These are phyloP conservation scores for Sigmodon hispidus DNA, from an alignment of 2,113 vertebrate species.

Conservation along the genomic window DNA sequence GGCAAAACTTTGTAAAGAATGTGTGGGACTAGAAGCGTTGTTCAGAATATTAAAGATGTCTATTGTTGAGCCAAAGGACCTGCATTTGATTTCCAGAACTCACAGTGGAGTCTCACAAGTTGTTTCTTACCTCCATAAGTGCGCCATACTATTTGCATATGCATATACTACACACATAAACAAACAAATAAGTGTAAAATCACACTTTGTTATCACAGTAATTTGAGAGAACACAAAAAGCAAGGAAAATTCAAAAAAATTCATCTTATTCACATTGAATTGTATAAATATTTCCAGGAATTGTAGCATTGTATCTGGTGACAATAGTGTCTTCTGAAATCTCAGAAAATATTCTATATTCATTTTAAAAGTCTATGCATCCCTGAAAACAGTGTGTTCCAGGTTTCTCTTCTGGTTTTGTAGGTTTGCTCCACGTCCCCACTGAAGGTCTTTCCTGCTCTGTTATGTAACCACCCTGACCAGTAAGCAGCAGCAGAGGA, in stretches of 20 bases:
- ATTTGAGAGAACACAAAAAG: constrained; percentile 34
- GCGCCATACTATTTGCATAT: not conserved
- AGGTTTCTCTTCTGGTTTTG: not conserved
- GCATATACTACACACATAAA: not conserved
- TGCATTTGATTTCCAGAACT: not conserved
- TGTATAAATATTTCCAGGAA: constrained; percentile 68
- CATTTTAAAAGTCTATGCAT: not conserved
- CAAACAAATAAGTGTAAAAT: not conserved
- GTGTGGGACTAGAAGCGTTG: not conserved
- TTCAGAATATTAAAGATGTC: not conserved
- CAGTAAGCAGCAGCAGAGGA: accelerated
- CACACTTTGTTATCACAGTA: constrained; percentile 53
- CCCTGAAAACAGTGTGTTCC: not conserved
- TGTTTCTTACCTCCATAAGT: not conserved
- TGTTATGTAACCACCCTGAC: not conserved
- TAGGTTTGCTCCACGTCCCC: too few relatives aligned
- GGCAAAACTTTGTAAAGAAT: constrained; percentile 65
- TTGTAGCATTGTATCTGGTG: constrained; percentile 32
- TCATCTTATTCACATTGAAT: constrained; percentile 50
- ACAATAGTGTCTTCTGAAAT: constrained; percentile 40
- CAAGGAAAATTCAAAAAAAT: constrained; percentile 73
- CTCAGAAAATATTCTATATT: not conserved
- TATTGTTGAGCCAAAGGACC: not conserved
- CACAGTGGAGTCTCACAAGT: not conserved
- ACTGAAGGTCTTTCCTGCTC: not conserved